These are phyloP conservation scores for Arenaria interpres DNA, from an alignment of 2,113 vertebrate genomes.

Conservation along the genomic window DNA sequence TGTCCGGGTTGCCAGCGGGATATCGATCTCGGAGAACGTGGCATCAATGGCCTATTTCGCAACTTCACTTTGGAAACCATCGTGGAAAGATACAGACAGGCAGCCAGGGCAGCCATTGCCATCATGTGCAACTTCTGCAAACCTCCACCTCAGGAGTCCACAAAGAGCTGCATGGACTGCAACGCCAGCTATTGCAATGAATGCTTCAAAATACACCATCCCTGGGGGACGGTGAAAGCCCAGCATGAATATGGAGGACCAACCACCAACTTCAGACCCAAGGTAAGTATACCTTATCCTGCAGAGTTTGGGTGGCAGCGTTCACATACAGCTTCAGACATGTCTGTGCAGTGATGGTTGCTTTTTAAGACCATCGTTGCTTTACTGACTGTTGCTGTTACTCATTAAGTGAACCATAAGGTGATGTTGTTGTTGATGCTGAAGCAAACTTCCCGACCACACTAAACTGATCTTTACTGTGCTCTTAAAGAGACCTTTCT, in stretches of 20 bases:
- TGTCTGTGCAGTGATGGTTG: not conserved
- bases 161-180: conserved; percentile 98
- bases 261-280: conserved; percentile 95
- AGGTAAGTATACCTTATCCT: conserved; percentile 68
- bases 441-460: not conserved
- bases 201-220: conserved; percentile 95
- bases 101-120: conserved; percentile 90
- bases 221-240: conserved; percentile 93
- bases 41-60: conserved; percentile 93
- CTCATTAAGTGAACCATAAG: not conserved
- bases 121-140: conserved; percentile 97
- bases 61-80: conserved; percentile 97
- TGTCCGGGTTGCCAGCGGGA: conserved; percentile 93
- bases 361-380: not conserved
- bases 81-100: conserved; percentile 94
- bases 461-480: not conserved
- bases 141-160: conserved; percentile 92
- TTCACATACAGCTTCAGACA: not conserved
- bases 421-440: not conserved
- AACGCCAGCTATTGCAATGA: conserved; percentile 96
- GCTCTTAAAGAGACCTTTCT: not conserved
- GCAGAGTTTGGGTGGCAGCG: not conserved
- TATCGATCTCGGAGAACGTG: conserved; percentile 94
- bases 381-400: not conserved
- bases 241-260: conserved; percentile 96